Base-by-base conservation (phyloP, 2,797 vertebrate species). In the Myoxocephalus aenaeus region DNA sequence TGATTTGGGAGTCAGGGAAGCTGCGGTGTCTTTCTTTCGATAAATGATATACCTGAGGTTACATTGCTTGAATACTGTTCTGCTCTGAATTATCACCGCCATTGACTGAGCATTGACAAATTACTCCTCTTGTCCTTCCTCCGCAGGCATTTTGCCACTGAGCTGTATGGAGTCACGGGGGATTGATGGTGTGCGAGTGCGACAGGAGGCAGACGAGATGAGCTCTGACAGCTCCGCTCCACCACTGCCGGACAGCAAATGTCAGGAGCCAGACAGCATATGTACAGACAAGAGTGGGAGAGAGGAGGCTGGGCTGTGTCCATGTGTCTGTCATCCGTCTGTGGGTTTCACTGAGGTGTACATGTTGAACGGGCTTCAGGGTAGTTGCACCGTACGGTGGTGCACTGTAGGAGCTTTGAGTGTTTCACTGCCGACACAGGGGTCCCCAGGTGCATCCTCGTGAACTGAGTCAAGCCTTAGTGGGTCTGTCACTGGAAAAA, bases 121-220 rank as follows among this genome's bases (percentile, higher is more conserved):
- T 70, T 36, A 57, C 69, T 53, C 61, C 5, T 56, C 62, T 32
- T 54, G 40, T 73, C 67, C 59, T 70, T 78, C 27, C 36, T 79
- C 75, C 29, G 46, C 62, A 73, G 86, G 82, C 75, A 38, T 80
- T 80, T 79, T 82, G 80, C 70, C 82, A 80, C 63, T 79, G 86
- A 92, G 76, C 80, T 73, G 71, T 34, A 61, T 17, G 57, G 68
- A 79, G 77, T 81, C 76, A 74, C 42, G 13, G 75, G 70, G 75
- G 70, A 63, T 51, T 84, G 81, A 81, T 86, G 87, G 29, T 75
- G 86, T 62, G 77, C 63, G 70, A 84, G 68, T 58, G 86, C 29
- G 83, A 85, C 84, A 87, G 72, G 68, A 65, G 80, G 61, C 58
- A 80, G 92, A 93, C 73, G 86, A 92, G 88, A 94, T 92, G 74